Base-by-base conservation (phyloP, 2,797 vertebrate species). In the Molossus alvarezi region DNA sequence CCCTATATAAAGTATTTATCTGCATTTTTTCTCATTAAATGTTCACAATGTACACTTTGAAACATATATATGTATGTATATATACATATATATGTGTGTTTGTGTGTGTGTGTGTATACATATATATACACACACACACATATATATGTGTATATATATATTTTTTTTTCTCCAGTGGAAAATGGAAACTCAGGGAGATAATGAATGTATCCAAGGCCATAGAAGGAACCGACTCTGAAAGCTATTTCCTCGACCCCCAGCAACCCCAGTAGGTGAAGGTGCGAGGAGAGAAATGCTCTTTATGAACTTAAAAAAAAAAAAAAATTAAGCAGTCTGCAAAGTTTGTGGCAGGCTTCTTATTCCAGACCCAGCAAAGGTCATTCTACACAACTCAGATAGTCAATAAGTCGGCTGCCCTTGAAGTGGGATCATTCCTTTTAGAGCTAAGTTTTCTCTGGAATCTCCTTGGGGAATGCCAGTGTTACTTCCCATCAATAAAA, bases 401-500 rank as follows among this genome's bases (percentile, higher is more conserved):
- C 90, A n/a, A 29, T 73, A 82, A 65, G 51, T 95, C 82, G 92
- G 17, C 51, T 83, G 27, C 17, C 48, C 69, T 60, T 86, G 53
- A 65, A 65, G 51, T 13, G 27, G 58, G 65, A 72, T 86, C 92
- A 65, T 80, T 90, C 65, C 72, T 18, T 92, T 85, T 55, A 67
- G 29, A 88, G 86, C 48, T 92, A 64, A 88, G 18, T 88, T 91
- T 83, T 81, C 57, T 81, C 51, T 83, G 72, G 88, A 88, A 91
- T 75, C 83, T 85, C 76, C 23, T 84, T 64, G 67, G 53, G 10
- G 64, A 96, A 82, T 88, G 55, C 25, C 83, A 71, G 79, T 75
- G 55, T 65, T 83, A 85, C 94, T 97, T 92, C 9, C 67, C 69
- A 76, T 51, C 86, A 80, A 60, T 20, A 82, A 79, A 89, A 96